These are phyloP conservation scores for Zaprionus taronus DNA, from an alignment of 1,140 invertebrate species.

Conservation along the genomic window DNA sequence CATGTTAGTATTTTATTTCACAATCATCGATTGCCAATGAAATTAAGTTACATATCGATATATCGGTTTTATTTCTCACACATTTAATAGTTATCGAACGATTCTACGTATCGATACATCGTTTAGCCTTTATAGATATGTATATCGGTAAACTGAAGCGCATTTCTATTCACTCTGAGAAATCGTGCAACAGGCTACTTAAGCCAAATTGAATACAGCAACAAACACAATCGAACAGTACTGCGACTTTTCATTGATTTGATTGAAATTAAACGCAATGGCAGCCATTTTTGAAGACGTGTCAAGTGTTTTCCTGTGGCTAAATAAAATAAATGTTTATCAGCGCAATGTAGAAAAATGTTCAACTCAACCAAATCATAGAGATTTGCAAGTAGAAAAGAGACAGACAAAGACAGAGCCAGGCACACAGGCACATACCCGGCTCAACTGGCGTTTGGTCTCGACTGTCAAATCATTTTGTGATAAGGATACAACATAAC, in stretches of 20 bases:
- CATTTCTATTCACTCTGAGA: too few species aligned
- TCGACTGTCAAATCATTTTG: slow-evolving; percentile 76
- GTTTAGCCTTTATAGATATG: too few species aligned
- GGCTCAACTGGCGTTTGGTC: slow-evolving; percentile 70
- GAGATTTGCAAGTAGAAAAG: slow-evolving; percentile 7
- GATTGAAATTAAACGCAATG: slow-evolving; percentile 77
- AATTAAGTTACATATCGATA: too few species aligned
- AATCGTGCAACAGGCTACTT: too few species aligned
- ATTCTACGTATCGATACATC: too few species aligned
- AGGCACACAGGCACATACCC: slow-evolving; percentile 2
- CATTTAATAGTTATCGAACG: too few species aligned
- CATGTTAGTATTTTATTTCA: too few species aligned
- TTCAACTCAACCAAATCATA: background rate
- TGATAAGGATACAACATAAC: slow-evolving; percentile 73
- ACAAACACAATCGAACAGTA: background rate
- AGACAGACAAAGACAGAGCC: background rate
- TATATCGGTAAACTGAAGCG: too few species aligned
- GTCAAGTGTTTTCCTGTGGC: slow-evolving; percentile 38
- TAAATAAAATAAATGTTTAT: slow-evolving; percentile 70
- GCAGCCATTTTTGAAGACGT: slow-evolving; percentile 68
- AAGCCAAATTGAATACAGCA: too few species aligned
- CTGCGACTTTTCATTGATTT: slow-evolving; percentile 36
- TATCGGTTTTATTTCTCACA: too few species aligned
- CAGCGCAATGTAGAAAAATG: slow-evolving; percentile 51
- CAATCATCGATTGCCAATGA: too few species aligned